These are phyloP conservation scores for Chelidonichthys spinosus DNA, from an alignment of 2,797 vertebrate genomes.

Conservation along the genomic window DNA sequence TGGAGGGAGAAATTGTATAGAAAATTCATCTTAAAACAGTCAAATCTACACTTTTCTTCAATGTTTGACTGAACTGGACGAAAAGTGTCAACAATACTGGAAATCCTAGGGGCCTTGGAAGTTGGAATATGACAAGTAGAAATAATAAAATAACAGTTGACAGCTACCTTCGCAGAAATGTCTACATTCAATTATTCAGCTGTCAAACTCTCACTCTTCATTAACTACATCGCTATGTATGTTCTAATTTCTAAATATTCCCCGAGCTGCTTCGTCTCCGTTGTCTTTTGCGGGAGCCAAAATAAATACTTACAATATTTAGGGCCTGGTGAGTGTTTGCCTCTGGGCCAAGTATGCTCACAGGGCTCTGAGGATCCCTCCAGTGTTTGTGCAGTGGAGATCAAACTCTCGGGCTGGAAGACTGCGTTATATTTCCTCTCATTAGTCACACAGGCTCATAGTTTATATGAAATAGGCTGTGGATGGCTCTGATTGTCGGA, in stretches of 20 bases:
- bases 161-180: constrained; percentile 8
- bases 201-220: constrained; percentile 48
- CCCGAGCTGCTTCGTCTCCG: constrained; percentile 56
- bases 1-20: neutral
- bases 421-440: constrained; percentile 51
- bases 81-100: neutral
- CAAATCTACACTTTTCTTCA: neutral
- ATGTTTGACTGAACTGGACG: neutral
- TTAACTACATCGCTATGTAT: constrained; percentile 37
- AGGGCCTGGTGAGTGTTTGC: constrained; percentile 74
- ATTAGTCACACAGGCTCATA: constrained; percentile 50
- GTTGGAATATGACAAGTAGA: neutral
- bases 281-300: constrained; percentile 61
- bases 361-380: constrained; percentile 49
- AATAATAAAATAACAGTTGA: constrained; percentile 4
- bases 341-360: constrained; percentile 58
- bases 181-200: constrained; percentile 24
- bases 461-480: constrained; percentile 22
- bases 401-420: constrained; percentile 52
- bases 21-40: too few relatives aligned
- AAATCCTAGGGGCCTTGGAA: neutral
- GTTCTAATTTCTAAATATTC: constrained; percentile 57
- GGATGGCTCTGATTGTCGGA: constrained; percentile 23
- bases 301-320: constrained; percentile 73
- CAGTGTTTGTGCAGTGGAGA: constrained; percentile 61